phyloP scores from a whole-genome alignment of 2,797 vertebrate species.

The Acanthurus leucopareius region DNA sequence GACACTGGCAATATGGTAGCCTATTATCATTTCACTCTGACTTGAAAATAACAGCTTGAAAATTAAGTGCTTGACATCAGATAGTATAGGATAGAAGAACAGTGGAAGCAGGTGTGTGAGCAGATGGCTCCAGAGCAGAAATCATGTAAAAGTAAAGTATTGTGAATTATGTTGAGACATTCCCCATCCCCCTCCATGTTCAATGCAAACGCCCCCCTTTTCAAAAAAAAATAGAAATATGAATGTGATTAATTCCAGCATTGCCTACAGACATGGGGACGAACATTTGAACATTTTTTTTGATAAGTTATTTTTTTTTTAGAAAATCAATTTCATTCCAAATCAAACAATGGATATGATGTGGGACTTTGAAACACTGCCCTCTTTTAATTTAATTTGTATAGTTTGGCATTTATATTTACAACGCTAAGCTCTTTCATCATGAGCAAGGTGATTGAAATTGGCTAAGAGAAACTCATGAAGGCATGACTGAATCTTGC shows the following conservation, averaged over 20 bases:
- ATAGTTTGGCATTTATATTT: conserved; percentile 70
- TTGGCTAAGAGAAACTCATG: conserved; percentile 62
- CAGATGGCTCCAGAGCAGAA: conserved; percentile 45
- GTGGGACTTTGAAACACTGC: conserved; percentile 10
- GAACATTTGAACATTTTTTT: conserved; percentile 60
- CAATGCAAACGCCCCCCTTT: background rate
- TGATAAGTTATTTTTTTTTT: conserved; percentile 29
- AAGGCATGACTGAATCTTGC: conserved; percentile 72
- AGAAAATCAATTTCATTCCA: conserved; percentile 53
- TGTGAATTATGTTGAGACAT: background rate
- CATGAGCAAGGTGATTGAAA: conserved; percentile 70
- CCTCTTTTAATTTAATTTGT: conserved; percentile 58
- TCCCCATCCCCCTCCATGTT: background rate
- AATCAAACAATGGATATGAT: conserved; percentile 51
- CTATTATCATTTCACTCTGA: conserved; percentile 46
- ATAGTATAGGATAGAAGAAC: conserved; percentile 29
- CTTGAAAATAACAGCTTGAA: conserved; percentile 58
- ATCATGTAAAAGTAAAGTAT: conserved; percentile 14
- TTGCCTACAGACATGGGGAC: conserved; percentile 19
- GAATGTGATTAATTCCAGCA: background rate
- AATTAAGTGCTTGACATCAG: conserved; percentile 56
- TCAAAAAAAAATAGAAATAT: too few species aligned
- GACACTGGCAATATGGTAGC: conserved; percentile 41
- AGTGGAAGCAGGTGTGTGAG: conserved; percentile 39
- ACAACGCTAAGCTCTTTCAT: conserved; percentile 63